Evolutionary conservation across 1,140 invertebrate species (phyloP).

Genomic region (Helicoverpa zea): DNA sequence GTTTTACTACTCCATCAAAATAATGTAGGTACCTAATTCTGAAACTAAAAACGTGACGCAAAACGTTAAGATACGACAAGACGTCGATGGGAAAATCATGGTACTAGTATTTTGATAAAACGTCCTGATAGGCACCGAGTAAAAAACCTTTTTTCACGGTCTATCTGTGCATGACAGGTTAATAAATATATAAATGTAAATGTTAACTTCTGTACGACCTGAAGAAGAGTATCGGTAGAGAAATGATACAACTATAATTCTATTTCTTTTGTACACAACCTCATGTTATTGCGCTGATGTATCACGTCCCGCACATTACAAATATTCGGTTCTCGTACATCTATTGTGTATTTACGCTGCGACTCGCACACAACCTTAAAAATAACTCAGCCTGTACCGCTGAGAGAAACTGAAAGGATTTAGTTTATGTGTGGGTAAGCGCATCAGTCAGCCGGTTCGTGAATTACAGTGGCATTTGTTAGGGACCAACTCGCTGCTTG

Average conservation of each 20-base stretch:
- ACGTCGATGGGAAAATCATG: no score
- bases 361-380: slow-evolving; percentile 53
- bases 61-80: no score
- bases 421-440: slow-evolving; percentile 66
- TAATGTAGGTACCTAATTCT: no score
- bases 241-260: slow-evolving; percentile 43
- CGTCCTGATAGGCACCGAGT: neutral
- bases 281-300: slow-evolving; percentile 39
- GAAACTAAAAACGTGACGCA: no score
- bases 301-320: slow-evolving; percentile 41
- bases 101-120: no score
- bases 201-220: slow-evolving; percentile 19
- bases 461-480: slow-evolving; percentile 67
- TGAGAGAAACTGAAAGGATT: slow-evolving; percentile 60
- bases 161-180: slow-evolving; percentile 35
- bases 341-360: slow-evolving; percentile 41
- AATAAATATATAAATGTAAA: slow-evolving; percentile 16
- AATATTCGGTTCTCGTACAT: slow-evolving; percentile 45
- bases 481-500: slow-evolving; percentile 25
- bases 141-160: slow-evolving; percentile 11
- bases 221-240: neutral
- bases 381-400: slow-evolving; percentile 63
- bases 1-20: no score
- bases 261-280: slow-evolving; percentile 26
- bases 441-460: slow-evolving; percentile 67